These are phyloP conservation scores for Oncorhynchus clarkii DNA, from an alignment of 2,113 vertebrate species.

Conservation along the genomic window DNA sequence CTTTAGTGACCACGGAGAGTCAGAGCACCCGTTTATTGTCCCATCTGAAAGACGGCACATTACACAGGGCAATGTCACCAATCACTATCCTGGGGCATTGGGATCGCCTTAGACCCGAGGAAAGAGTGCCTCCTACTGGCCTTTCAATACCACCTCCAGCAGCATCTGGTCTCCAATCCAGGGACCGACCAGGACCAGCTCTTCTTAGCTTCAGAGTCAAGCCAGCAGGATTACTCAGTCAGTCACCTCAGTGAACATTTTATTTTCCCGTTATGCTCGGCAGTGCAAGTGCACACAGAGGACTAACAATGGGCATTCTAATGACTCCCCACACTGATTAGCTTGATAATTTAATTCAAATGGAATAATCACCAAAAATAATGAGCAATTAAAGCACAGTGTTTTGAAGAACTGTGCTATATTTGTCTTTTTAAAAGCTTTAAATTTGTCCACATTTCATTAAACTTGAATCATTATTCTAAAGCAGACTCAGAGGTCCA, in stretches of 20 bases:
- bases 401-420: neutral
- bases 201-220: too few relatives aligned
- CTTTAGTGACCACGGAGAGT: too few relatives aligned
- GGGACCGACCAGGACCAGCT: too few relatives aligned
- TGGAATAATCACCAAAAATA: slow-evolving; percentile 55
- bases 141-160: too few relatives aligned
- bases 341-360: slow-evolving; percentile 48
- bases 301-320: slow-evolving; percentile 33
- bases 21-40: too few relatives aligned
- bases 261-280: neutral
- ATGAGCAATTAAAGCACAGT: slow-evolving; percentile 44
- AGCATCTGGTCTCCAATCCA: too few relatives aligned
- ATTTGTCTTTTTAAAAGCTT: slow-evolving; percentile 49
- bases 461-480: slow-evolving; percentile 37
- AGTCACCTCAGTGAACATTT: slow-evolving; percentile 36
- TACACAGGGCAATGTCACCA: too few relatives aligned
- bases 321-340: slow-evolving; percentile 45
- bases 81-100: too few relatives aligned
- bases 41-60: too few relatives aligned
- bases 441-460: slow-evolving; percentile 39
- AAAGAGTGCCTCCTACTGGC: too few relatives aligned
- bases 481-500: slow-evolving; percentile 1
- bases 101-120: too few relatives aligned
- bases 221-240: neutral
- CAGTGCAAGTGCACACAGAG: slow-evolving; percentile 35